A percentile compares a stretch with the other conserved stretches of the same genome.
phyloP scores from a whole-genome alignment of 2,113 vertebrate genomes.

The Dicrurus megarhynchus region DNA sequence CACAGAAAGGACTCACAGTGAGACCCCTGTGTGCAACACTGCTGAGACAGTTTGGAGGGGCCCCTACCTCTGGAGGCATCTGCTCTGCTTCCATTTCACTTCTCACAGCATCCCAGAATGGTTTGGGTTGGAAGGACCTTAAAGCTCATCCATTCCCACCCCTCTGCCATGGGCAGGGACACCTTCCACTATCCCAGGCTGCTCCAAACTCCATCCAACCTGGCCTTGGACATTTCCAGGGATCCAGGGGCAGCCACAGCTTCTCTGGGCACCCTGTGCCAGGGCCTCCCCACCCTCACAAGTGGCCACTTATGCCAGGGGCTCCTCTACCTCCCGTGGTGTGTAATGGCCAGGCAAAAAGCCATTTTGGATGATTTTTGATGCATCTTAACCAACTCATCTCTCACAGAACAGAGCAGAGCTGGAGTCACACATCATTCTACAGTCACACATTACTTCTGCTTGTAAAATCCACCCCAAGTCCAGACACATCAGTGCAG shows the following conservation, averaged over 20 bases:
- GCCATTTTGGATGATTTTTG: not conserved
- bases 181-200: rapidly evolving
- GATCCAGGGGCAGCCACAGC: not conserved
- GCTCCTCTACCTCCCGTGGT: not conserved
- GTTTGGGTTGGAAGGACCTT: not conserved
- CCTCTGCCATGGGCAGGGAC: not conserved
- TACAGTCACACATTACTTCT: not conserved
- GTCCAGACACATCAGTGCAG: not conserved
- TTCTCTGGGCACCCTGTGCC: not conserved
- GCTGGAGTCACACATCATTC: not conserved
- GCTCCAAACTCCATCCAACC: rapidly evolving
- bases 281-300: not conserved
- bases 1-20: not conserved
- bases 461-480: not conserved
- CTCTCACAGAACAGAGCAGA: not conserved
- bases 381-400: not conserved
- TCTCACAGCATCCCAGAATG: rapidly evolving
- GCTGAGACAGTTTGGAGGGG: not conserved
- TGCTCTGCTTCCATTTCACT: not conserved
- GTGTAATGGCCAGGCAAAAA: not conserved
- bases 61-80: not conserved
- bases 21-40: not conserved
- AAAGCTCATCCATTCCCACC: rapidly evolving
- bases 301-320: no score
- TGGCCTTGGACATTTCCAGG: not conserved